Base-by-base conservation (phyloP, 2,888 invertebrate genomes). In the Scaptomyza flava region DNA sequence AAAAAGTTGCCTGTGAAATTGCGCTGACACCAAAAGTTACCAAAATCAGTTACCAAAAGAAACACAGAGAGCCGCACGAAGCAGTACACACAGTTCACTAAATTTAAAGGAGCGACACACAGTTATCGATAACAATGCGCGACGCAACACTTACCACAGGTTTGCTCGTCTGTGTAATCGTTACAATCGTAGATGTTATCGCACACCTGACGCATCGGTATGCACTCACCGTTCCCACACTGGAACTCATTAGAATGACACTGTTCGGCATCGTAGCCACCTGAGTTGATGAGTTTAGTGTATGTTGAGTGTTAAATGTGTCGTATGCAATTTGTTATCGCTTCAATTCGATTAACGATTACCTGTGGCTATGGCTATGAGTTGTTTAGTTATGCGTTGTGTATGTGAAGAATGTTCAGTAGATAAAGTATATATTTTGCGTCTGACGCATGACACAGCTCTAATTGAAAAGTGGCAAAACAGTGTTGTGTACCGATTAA, bases 121-220 rank as follows among this genome's bases (percentile, higher is more conserved):
- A 66, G 33, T 54, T 65, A 73, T 48, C 43, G 60, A 68, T 58
- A 72, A 33, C 63, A 50, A 56, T 42, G 31, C 46, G 42, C 46
- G 45, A 63, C 61, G 46, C 42, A 62, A 43, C 58, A 95, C 95
- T 95, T 95, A 95, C 95, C 94, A 93, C 96, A 96, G 90, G 94
- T 93, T 83, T 94, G 93, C 92, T 96, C 96, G 91, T 96, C 96
- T 41, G 95, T 95, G 90, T 94, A 93, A 93, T 96, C 96, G 79
- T 92, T 91, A 91, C 96, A 96, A 93, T 96, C 95, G 81, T 93
- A 93, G 63, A 92, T 92, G 53, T 94, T 93, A 92, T 96, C 94
- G 92, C 96, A 96, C 89, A 93, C 93, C 90, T 93, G 92, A 78
- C 91, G 90, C 77, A 92, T 90, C 36, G 93, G 92, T 88, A 95